Evolutionary conservation across 2,797 vertebrate genomes (phyloP), one percentile per base, ranked within the genome.

Genomic region (Eleutherodactylus coqui): DNA sequence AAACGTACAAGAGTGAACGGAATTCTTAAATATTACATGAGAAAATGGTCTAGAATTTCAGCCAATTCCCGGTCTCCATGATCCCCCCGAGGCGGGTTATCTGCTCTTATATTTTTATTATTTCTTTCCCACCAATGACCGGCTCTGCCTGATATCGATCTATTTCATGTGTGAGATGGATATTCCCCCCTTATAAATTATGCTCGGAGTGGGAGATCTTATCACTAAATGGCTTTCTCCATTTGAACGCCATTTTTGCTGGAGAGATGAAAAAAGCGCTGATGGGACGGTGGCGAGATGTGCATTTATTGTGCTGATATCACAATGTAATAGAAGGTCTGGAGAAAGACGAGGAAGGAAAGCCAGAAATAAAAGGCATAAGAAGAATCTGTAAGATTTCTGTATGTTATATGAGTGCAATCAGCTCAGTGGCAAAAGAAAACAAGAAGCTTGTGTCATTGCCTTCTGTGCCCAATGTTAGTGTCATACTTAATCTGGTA

Each of bases 11-110:
- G 17, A 79, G 81, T 79, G 86, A 84, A 87, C 55, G 73, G 86
- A 87, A 84, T 79, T 64, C 75, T 84, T 84, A 79, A 79, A 84
- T 87, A 87, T 83, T 84, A 75, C 77, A 87, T 87, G 86, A 79
- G 62, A 79, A 82, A 49, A 64, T 24, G 34, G 67, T 83, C 78
- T 87, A 62, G 62, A 38, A 55, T 83, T 87, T 82, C 75, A 83
- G 47, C 51, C 21, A 11, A 75, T 87, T 79, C 53, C 64, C 34
- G 64, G 38, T 73, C 36, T 83, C 29, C 49, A 4, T n/a, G 72
- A 83, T 79, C 78, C 86, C 77, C 81, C 32, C 4, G 60, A 75
- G 86, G 53, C 45, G 81, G 51, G 32, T 58, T 87, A 87, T 83
- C 51, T 87, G 47, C 64, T 47, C 82, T 62, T 29, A 32, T 67